Conservation (phyloP, 2,113 vertebrate genomes). For the Epinephelus fuscoguttatus region DNA sequence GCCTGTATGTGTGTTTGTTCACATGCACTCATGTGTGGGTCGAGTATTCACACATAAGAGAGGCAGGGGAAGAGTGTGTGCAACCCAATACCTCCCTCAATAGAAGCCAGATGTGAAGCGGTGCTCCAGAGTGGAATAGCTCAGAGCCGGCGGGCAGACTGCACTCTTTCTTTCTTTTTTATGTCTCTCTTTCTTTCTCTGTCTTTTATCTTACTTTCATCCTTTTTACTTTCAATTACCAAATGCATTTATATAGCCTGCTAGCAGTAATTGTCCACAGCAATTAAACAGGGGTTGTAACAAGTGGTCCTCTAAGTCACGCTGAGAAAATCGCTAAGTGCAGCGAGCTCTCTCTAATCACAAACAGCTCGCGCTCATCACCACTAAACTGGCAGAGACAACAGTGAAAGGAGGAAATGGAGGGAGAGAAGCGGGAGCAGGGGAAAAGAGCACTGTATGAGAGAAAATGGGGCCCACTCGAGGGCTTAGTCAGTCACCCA, state of each 20-base stretch:
- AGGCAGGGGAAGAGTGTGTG: constrained; percentile 64
- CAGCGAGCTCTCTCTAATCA: constrained; percentile 6
- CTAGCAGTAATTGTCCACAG: neutral
- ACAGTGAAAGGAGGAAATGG: constrained; percentile 12
- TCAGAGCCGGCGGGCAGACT: constrained; percentile 45
- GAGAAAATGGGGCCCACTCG: constrained; percentile 58
- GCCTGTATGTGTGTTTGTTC: constrained; percentile 18
- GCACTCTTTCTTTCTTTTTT: neutral
- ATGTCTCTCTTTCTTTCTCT: neutral
- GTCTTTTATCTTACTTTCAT: neutral
- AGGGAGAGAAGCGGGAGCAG: constrained; percentile 29
- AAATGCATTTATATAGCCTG: neutral
- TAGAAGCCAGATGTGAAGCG: constrained; percentile 85
- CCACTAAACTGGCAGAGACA: constrained; percentile 20
- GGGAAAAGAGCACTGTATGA: constrained; percentile 21
- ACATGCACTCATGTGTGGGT: constrained; percentile 48
- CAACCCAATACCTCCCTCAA: constrained; percentile 77
- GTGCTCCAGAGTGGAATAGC: constrained; percentile 55
- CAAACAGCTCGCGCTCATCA: constrained; percentile 33
- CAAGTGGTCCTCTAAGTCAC: constrained; percentile 8
- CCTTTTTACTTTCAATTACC: neutral
- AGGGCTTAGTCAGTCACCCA: constrained; percentile 68
- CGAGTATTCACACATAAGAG: constrained; percentile 69
- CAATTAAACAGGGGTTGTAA: neutral
- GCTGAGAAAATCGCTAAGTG: neutral